A percentile compares a stretch with the other conserved stretches of the same genome.
Evolutionary conservation across 2,888 invertebrate genomes (phyloP).

Genomic region (Microchrysa polita): DNA sequence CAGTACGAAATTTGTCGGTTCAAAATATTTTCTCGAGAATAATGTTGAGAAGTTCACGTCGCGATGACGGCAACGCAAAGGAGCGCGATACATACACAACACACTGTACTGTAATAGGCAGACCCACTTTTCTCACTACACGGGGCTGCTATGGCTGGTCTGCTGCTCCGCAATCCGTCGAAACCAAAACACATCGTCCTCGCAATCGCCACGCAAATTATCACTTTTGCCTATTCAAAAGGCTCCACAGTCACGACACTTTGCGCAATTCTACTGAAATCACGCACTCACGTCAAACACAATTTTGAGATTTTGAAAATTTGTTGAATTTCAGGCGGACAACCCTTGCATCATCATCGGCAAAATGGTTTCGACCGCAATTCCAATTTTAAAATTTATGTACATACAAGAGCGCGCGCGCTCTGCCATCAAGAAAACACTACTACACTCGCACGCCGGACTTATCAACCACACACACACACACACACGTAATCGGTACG

Average conservation of each 20-base stretch:
- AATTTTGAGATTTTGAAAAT: neutral
- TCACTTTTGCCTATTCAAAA: neutral
- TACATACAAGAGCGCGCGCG: slow-evolving; percentile 32
- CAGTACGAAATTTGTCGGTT: neutral
- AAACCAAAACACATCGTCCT: slow-evolving; percentile 34
- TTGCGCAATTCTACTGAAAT: neutral
- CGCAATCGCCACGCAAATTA: slow-evolving; percentile 23
- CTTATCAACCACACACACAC: no score
- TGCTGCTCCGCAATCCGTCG: slow-evolving; percentile 28
- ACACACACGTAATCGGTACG: neutral
- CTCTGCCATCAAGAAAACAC: slow-evolving; percentile 20
- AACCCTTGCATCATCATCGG: slow-evolving; percentile 50
- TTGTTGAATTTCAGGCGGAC: slow-evolving; percentile 20
- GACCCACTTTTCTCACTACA: slow-evolving; percentile 33
- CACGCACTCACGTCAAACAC: neutral
- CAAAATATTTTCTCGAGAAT: neutral
- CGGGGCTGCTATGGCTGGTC: no score
- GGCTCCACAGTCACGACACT: neutral
- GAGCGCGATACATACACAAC: slow-evolving; percentile 29
- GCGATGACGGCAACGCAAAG: neutral
- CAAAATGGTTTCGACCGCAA: slow-evolving; percentile 47
- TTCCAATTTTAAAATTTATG: slow-evolving; percentile 43
- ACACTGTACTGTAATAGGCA: slow-evolving; percentile 38
- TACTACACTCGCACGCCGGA: slow-evolving; percentile 23
- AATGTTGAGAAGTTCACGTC: neutral